These are phyloP conservation scores for Dendrocincla fuliginosa DNA, from an alignment of 2,797 vertebrate species.

Conservation along the genomic window DNA sequence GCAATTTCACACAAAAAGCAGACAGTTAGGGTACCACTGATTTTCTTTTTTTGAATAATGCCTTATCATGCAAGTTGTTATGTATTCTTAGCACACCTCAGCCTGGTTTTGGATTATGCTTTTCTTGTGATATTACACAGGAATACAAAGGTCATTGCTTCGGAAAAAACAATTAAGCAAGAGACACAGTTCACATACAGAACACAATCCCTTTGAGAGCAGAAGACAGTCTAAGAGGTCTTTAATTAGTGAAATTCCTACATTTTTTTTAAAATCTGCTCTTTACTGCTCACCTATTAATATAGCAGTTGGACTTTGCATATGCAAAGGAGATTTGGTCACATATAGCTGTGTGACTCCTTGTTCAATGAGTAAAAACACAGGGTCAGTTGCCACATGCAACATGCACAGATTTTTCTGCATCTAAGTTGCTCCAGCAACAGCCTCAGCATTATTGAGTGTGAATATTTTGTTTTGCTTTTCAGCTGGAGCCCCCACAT, in stretches of 20 bases:
- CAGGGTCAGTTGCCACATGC: neutral
- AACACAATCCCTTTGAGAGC: neutral
- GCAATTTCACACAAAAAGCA: neutral
- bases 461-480: neutral
- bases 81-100: neutral
- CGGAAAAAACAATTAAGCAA: neutral
- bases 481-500: constrained; percentile 80
- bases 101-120: neutral
- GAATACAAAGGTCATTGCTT: neutral
- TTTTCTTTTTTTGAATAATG: neutral
- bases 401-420: neutral
- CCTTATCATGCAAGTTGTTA: neutral
- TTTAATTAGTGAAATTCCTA: neutral
- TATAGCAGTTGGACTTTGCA: neutral
- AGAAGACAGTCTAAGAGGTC: neutral
- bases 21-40: neutral
- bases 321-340: neutral
- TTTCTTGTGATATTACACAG: neutral
- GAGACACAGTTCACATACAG: neutral
- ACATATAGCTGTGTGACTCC: neutral
- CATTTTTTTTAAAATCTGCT: neutral
- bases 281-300: neutral
- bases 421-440: neutral
- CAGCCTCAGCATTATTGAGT: neutral
- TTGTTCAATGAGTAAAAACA: neutral